phyloP scores from a whole-genome alignment of 2,113 vertebrate genomes.

The Pachycephala philippinensis region DNA sequence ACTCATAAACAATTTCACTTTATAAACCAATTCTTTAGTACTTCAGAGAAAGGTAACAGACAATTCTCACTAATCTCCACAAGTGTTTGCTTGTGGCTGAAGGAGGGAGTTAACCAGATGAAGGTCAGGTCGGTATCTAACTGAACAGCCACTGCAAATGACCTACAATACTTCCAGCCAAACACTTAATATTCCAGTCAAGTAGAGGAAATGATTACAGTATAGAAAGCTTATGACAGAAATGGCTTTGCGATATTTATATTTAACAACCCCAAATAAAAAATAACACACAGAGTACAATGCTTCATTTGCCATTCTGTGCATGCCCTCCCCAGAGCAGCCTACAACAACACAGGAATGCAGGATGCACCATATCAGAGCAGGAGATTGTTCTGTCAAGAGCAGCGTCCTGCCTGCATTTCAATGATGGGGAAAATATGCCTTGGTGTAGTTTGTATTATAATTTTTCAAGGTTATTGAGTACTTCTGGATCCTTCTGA shows the following conservation, averaged over 20 bases:
- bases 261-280: conserved; percentile 4
- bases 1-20: not conserved
- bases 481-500: not conserved
- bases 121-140: not conserved
- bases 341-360: not conserved
- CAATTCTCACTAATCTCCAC: not conserved
- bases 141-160: not conserved
- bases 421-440: not conserved
- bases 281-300: not conserved
- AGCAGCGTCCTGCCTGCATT: not conserved
- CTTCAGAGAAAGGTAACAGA: not conserved
- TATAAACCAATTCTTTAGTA: not conserved
- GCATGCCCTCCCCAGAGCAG: not conserved
- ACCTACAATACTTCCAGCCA: not conserved
- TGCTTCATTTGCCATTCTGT: not conserved
- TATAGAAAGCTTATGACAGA: not conserved
- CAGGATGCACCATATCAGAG: not conserved
- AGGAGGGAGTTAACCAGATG: not conserved
- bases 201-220: not conserved
- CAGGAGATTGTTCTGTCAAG: not conserved
- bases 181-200: not conserved
- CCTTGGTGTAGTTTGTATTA: not conserved
- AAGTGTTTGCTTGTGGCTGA: not conserved
- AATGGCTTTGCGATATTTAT: not conserved
- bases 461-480: conserved; percentile 35